These are phyloP conservation scores for Megaceryle maxima DNA, from an alignment of 2,113 vertebrate genomes.

Conservation along the genomic window DNA sequence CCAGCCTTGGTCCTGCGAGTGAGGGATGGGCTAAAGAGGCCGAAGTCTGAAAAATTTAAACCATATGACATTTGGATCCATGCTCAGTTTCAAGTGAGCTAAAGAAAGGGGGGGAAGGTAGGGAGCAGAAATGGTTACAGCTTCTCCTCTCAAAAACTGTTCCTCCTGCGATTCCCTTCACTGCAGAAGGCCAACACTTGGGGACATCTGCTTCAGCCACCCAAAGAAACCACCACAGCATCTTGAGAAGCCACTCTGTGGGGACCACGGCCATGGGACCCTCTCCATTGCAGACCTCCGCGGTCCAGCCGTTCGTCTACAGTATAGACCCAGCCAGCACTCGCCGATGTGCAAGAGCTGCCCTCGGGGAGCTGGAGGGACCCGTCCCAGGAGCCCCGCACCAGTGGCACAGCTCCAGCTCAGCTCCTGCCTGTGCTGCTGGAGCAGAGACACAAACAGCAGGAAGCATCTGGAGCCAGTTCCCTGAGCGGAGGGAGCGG, in stretches of 20 bases:
- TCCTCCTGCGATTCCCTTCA: not conserved
- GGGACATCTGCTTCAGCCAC: not conserved
- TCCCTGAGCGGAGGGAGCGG: accelerated
- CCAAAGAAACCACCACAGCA: not conserved
- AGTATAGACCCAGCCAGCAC: not conserved
- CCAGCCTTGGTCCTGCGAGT: not conserved
- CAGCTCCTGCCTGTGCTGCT: not conserved
- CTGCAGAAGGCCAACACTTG: not conserved
- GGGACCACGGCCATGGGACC: not conserved
- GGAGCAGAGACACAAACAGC: not conserved
- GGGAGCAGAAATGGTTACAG: not conserved
- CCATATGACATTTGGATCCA: not conserved
- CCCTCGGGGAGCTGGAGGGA: not conserved
- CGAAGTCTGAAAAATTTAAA: not conserved
- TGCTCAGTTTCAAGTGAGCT: not conserved
- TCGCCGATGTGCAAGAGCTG: accelerated
- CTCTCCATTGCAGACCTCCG: accelerated
- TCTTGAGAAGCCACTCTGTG: accelerated
- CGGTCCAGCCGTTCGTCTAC: accelerated
- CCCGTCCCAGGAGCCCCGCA: accelerated
- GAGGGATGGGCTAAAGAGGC: not conserved
- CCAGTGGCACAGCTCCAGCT: not conserved
- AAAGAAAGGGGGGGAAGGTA: not conserved
- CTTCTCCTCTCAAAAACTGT: not conserved
- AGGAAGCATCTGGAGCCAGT: not conserved